Percentiles rank a stretch among this genome's conserved stretches.
phyloP scores from a whole-genome alignment of 1,140 invertebrate species.

The Paraescarpia echinospica region DNA sequence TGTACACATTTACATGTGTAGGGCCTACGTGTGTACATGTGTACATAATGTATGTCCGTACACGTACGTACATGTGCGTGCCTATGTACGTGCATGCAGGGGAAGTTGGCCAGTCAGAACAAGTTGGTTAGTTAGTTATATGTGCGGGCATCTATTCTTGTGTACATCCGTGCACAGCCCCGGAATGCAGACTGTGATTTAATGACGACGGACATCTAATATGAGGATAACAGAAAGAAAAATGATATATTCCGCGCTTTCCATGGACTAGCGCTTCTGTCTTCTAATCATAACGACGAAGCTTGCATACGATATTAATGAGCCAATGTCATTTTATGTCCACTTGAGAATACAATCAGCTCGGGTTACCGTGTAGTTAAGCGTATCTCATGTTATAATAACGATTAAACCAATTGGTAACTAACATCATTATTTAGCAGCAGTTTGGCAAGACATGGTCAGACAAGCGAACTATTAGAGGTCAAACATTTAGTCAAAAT shows the following conservation, averaged over 20 bases:
- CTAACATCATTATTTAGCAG: too few species aligned
- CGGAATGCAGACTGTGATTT: not conserved
- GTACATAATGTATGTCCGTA: too few species aligned
- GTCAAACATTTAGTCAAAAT: too few species aligned
- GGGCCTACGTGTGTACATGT: too few species aligned
- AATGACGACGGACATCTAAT: not conserved
- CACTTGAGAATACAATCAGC: not conserved
- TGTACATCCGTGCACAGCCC: not conserved
- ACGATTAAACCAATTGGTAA: not conserved
- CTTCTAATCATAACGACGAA: not conserved
- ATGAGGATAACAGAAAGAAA: not conserved
- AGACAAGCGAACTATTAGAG: too few species aligned
- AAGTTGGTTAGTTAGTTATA: not conserved
- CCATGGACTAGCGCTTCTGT: not conserved
- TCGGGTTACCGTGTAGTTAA: not conserved
- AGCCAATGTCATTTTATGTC: too few species aligned
- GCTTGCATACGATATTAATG: not conserved
- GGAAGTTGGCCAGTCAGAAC: not conserved
- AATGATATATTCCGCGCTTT: not conserved
- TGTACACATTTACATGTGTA: too few species aligned
- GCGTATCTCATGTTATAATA: not conserved
- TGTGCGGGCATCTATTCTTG: not conserved
- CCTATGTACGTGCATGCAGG: too few species aligned
- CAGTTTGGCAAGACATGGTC: too few species aligned
- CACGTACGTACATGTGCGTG: too few species aligned